These are phyloP conservation scores for Sturmia bella DNA, from an alignment of 2,888 invertebrate genomes.

Conservation along the genomic window DNA sequence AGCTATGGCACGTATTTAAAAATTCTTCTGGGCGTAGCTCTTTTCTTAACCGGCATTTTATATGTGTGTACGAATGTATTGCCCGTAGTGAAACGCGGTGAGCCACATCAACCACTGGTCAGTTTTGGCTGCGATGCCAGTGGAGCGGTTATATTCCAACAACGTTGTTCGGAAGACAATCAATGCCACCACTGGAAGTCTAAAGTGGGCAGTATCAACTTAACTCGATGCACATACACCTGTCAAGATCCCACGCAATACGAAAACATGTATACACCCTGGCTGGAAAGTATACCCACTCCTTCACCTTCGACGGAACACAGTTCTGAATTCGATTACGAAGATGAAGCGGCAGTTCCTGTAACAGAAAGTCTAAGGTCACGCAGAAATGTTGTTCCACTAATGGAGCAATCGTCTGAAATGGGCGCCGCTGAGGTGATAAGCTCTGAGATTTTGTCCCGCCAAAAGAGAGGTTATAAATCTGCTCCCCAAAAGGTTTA, in stretches of 20 bases:
- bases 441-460: slow-evolving; percentile 72
- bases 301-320: slow-evolving; percentile 78
- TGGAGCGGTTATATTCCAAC: slow-evolving; percentile 88
- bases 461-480: slow-evolving; percentile 73
- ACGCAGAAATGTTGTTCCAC: slow-evolving; percentile 66
- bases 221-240: slow-evolving; percentile 88
- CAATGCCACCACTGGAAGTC: slow-evolving; percentile 87
- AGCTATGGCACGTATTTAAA: slow-evolving; percentile 86
- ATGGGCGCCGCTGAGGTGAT: slow-evolving; percentile 74
- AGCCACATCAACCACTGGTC: slow-evolving; percentile 84
- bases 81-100: slow-evolving; percentile 85
- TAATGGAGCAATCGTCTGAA: slow-evolving; percentile 70
- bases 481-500: slow-evolving; percentile 76
- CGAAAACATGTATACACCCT: slow-evolving; percentile 80
- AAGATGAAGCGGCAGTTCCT: slow-evolving; percentile 79
- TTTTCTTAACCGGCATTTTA: slow-evolving; percentile 87
- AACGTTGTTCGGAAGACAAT: slow-evolving; percentile 86
- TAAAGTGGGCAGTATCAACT: slow-evolving; percentile 85
- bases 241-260: slow-evolving; percentile 83
- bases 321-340: slow-evolving; percentile 81
- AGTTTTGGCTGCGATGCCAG: slow-evolving; percentile 87
- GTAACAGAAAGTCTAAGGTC: slow-evolving; percentile 77
- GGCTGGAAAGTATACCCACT: slow-evolving; percentile 77
- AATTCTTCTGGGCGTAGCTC: slow-evolving; percentile 86
- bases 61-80: slow-evolving; percentile 87